Base-by-base conservation (phyloP, 2,113 vertebrate species). In the Neolamprologus toae region DNA sequence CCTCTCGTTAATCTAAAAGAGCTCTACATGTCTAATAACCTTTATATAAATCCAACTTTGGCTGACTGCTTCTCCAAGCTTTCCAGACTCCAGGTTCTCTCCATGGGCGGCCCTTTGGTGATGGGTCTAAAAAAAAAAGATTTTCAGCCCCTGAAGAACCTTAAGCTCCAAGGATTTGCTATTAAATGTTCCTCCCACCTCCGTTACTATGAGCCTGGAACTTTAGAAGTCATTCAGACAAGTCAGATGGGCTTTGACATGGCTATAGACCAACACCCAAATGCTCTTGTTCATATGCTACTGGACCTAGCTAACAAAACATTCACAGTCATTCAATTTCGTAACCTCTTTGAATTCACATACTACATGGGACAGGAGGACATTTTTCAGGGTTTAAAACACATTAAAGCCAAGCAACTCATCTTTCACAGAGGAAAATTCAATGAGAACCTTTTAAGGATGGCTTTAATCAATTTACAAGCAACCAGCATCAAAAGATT, bases 351-450 rank as follows among this genome's bases (percentile, higher is more conserved):
- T 49, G 97, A 97, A 88, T 98, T 97, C 89, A 96, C 37, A 49
- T 97, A 98, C 90, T 98, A 98, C 89, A 53, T 45, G 2, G 92
- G 81, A 2, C 4, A 79, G 0, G 12, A 88, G 1, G 97, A 98
- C 31, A 93, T 97, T 84, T 97, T 98, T 53, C 76, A 91, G 6
- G 93, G 94, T 37, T 89, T 98, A 55, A 86, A 90, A 1, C 6
- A 93, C 6, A 51, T 97, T 10, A 82, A 2, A 3, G 49, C 94
- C 3, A 2, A 88, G 47, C 89, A 95, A 73, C 68, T 98, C 78
- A 93, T 96, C 73, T 97, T 98, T 79, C 95, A 95, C 93, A 92
- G 97, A 59, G 97, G 97, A 1, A 98, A 97, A 86, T 98, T 97
- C 89, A 98, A 96, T 1, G 97, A 98, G 92, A 95, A 97, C 40